Evolutionary conservation across 1,140 invertebrate genomes (phyloP), one percentile per base, ranked within the genome.

Genomic region (Gryllus bimaculatus): DNA sequence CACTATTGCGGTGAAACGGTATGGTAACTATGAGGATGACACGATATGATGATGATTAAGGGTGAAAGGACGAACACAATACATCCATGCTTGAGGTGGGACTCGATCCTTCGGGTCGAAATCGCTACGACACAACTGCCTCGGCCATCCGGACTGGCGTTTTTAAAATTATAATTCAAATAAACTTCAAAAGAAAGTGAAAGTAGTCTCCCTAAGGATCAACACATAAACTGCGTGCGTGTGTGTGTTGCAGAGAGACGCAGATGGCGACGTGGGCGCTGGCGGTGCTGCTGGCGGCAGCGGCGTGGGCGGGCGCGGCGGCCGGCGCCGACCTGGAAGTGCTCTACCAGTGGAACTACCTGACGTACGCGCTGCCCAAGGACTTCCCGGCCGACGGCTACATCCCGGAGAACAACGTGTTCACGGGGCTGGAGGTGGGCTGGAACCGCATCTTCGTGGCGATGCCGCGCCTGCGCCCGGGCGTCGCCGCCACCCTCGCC

Each of bases 391-490:
- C 79, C 10, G 74, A 79, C 13, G 80, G 82, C 20, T 84, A 82
- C 78, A 81, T 81, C 18, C 90, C 91, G 0, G 89, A 92, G 82
- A 93, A 93, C 83, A 89, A 91, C 0, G 89, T 93, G 2, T 89
- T 92, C 8, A 95, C 93, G 0, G 93, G 93, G 5, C 83, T 95
- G 73, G 93, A 93, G 81, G 85, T 94, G 3, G 87, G 87, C 2
- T 89, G 89, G 84, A 89, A 94, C 80, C 87, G 90, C 79, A 86
- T 95, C n/a, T 95, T 94, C 82, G 75, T 95, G 5, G 88, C 92
- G 3, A 89, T 90, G 0, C 93, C 94, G 0, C 87, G 93, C 77
- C 84, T 94, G 1, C 88, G 91, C 20, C 86, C 88, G 0, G 94
- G 93, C 8, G 90, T 94, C 1, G 90, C 93, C 0, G 91, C 93